Conservation (phyloP, 2,888 invertebrate genomes). For the Oscheius myriophilus region DNA sequence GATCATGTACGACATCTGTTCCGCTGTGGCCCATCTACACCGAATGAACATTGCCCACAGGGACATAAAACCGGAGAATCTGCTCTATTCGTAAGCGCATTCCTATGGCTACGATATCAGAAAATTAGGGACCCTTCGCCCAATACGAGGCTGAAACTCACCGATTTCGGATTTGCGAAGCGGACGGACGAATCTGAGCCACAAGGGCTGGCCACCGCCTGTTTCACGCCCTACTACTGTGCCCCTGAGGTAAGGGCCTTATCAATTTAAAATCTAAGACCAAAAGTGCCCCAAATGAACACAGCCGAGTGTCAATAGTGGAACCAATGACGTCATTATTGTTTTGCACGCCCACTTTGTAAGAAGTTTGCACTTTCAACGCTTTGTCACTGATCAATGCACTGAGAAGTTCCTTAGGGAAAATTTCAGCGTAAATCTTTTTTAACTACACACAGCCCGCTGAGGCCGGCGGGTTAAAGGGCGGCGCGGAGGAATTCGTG, state of each 20-base stretch:
- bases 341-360: background rate
- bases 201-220: conserved; percentile 93
- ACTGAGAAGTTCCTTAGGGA: background rate
- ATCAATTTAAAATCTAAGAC: too few relatives aligned
- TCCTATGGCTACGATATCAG: background rate
- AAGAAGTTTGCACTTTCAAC: background rate
- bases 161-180: conserved; percentile 99
- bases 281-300: too few relatives aligned
- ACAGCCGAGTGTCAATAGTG: too few relatives aligned
- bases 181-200: conserved; percentile 80
- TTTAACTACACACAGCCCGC: too few relatives aligned
- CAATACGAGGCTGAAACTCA: conserved; percentile 88
- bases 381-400: background rate
- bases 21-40: conserved; percentile 91
- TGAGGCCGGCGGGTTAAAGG: too few relatives aligned
- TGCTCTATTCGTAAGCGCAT: conserved; percentile 80
- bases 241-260: conserved; percentile 74
- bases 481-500: too few relatives aligned
- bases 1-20: conserved; percentile 94
- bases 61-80: conserved; percentile 93
- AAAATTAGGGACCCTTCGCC: conserved; percentile 71
- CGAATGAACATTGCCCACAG: conserved; percentile 93
- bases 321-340: too few relatives aligned
- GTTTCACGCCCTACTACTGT: conserved; percentile 98
- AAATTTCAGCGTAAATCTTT: too few relatives aligned